Evolutionary conservation across 2,888 invertebrate species (phyloP).

Genomic region (Psylliodes chrysocephalus): DNA sequence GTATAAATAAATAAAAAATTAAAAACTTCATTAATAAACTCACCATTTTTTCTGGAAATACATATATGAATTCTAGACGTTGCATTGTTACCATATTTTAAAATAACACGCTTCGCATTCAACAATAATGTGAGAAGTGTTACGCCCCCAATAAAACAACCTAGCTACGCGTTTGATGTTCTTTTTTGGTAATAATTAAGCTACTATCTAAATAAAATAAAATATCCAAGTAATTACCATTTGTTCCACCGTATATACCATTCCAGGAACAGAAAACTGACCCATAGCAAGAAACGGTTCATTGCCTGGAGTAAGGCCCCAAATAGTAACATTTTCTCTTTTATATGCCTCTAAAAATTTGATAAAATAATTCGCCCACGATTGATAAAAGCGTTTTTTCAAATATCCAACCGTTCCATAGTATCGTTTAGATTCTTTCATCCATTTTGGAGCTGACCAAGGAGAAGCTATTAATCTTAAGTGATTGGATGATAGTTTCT

Average conservation of each 20-base stretch:
- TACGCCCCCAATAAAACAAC: too few relatives aligned
- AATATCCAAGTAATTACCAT: slow-evolving; percentile 4
- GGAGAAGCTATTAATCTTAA: slow-evolving; percentile 69
- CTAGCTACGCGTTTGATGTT: too few relatives aligned
- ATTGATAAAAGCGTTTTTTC: slow-evolving; percentile 69
- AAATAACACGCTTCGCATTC: too few relatives aligned
- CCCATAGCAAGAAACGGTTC: slow-evolving; percentile 38
- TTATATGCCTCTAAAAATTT: slow-evolving; percentile 83
- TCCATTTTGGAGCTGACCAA: slow-evolving; percentile 68
- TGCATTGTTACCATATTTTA: too few relatives aligned
- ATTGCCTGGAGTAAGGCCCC: slow-evolving; percentile 71
- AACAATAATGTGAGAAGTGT: too few relatives aligned
- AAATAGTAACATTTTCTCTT: slow-evolving; percentile 73
- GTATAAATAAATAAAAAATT: too few relatives aligned
- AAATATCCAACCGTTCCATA: slow-evolving; percentile 54
- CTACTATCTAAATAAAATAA: too few relatives aligned
- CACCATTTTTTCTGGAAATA: too few relatives aligned
- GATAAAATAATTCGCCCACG: slow-evolving; percentile 84
- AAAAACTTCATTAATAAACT: too few relatives aligned
- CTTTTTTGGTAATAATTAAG: too few relatives aligned
- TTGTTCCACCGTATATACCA: slow-evolving; percentile 15
- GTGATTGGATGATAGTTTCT: slow-evolving; percentile 49
- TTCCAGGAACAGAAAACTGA: slow-evolving; percentile 32
- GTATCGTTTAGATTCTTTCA: slow-evolving; percentile 63
- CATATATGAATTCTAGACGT: too few relatives aligned